Evolutionary conservation across 2,797 vertebrate species (phyloP).

Genomic region (Microcaecilia unicolor): DNA sequence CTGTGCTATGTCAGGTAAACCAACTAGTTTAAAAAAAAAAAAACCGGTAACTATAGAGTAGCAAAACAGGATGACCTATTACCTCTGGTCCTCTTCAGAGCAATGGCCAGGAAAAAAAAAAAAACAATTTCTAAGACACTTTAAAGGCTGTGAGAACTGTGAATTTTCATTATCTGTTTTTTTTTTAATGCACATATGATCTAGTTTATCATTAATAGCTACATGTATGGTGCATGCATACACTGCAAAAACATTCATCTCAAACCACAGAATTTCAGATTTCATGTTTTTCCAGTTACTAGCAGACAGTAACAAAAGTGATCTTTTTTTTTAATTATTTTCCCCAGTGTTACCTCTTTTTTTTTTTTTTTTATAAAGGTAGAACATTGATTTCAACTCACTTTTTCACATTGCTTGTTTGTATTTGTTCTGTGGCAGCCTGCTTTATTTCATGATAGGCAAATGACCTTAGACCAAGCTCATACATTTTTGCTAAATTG

Average conservation of each 20-base stretch:
- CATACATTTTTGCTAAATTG: too few relatives aligned
- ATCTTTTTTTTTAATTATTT: constrained; percentile 35
- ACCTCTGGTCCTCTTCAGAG: constrained; percentile 14
- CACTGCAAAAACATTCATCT: constrained; percentile 43
- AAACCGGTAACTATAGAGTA: constrained; percentile 43
- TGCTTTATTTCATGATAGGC: too few relatives aligned
- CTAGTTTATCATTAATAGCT: constrained; percentile 25
- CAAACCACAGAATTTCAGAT: constrained; percentile 33
- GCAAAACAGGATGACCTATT: constrained; percentile 17
- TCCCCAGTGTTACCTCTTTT: constrained; percentile 30
- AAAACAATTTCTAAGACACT: constrained; percentile 55
- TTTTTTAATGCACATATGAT: constrained; percentile 32
- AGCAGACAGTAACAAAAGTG: constrained; percentile 40
- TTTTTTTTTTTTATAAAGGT: constrained; percentile 26
- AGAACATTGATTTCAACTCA: constrained; percentile 33
- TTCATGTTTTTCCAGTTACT: constrained; percentile 38
- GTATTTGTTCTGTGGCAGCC: too few relatives aligned
- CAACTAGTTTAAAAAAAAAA: constrained; percentile 51
- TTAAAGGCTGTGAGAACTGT: constrained; percentile 64
- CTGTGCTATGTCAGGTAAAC: constrained; percentile 71
- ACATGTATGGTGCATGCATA: constrained; percentile 22
- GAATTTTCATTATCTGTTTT: constrained; percentile 50
- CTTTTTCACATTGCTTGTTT: constrained; percentile 29
- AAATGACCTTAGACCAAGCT: too few relatives aligned
- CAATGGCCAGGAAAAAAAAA: constrained; percentile 37